Percentiles rank a stretch among this genome's conserved stretches.
Conservation (phyloP, 92 coral and sea anemone genomes). For the Zoanthus solanderi region DNA sequence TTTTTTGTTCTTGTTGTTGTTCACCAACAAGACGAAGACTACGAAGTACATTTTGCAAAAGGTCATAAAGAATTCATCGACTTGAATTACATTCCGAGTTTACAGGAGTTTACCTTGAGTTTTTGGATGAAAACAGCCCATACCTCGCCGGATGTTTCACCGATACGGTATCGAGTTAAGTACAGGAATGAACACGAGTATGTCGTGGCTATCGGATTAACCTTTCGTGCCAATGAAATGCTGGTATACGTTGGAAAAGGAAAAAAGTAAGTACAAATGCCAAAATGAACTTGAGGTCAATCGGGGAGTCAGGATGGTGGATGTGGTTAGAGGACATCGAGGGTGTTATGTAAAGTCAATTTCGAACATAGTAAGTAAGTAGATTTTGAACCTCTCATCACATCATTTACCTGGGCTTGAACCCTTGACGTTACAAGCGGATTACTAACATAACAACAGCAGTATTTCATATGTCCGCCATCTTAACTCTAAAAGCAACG, state of each 20-base stretch:
- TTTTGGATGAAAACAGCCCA: conserved; percentile 75
- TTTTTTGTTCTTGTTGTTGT: neutral
- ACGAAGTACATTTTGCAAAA: conserved; percentile 62
- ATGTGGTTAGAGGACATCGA: too few relatives aligned
- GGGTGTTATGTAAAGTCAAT: too few relatives aligned
- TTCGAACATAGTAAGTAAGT: too few relatives aligned
- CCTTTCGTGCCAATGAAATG: conserved; percentile 50
- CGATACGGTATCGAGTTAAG: conserved; percentile 73
- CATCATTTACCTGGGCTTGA: too few relatives aligned
- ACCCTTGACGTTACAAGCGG: too few relatives aligned
- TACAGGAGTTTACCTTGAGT: conserved; percentile 68
- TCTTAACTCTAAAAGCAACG: too few relatives aligned
- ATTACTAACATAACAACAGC: too few relatives aligned
- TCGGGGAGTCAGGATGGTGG: too few relatives aligned
- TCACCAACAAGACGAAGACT: conserved; percentile 40
- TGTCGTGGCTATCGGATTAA: conserved; percentile 64
- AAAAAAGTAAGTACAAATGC: conserved; percentile 46
- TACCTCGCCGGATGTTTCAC: conserved; percentile 52
- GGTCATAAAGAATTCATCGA: conserved; percentile 65
- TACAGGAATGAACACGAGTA: conserved; percentile 31
- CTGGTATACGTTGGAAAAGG: conserved; percentile 37
- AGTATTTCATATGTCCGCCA: too few relatives aligned
- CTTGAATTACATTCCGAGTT: conserved; percentile 66
- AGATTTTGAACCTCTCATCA: too few relatives aligned
- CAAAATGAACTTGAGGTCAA: neutral